phyloP scores from a whole-genome alignment of 1,140 invertebrate genomes.

The Leucophenga varia region DNA sequence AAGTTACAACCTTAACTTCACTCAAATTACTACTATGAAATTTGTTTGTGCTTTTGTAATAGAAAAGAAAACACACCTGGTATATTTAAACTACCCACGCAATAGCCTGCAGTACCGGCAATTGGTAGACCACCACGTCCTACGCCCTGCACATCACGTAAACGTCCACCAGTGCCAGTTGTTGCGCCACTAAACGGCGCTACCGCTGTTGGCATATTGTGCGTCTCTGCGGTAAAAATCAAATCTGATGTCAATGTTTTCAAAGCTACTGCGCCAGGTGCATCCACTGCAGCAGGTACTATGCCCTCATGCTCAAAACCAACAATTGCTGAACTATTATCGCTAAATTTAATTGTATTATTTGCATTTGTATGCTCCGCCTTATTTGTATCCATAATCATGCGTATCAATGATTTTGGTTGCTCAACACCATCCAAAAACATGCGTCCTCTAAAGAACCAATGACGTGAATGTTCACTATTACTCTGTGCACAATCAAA shows the following conservation, averaged over 20 bases:
- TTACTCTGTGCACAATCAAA: slow-evolving; percentile 99
- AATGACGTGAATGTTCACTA: slow-evolving; percentile 90
- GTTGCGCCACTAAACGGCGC: slow-evolving; percentile 94
- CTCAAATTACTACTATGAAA: too few species aligned
- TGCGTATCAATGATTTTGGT: slow-evolving; percentile 82
- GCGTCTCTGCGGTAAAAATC: slow-evolving; percentile 98
- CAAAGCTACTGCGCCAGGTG: slow-evolving; percentile 66
- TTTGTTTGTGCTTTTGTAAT: too few species aligned
- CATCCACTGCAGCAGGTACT: slow-evolving; percentile 62
- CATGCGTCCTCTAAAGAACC: slow-evolving; percentile 91
- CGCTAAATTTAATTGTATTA: slow-evolving; percentile 96
- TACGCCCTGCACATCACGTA: slow-evolving; percentile 92
- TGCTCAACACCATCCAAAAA: slow-evolving; percentile 79
- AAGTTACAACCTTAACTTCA: slow-evolving; percentile 8
- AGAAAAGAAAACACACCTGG: slow-evolving; percentile 77
- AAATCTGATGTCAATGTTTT: slow-evolving; percentile 74
- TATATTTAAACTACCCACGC: slow-evolving; percentile 88
- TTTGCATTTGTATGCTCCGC: slow-evolving; percentile 85
- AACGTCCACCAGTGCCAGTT: slow-evolving; percentile 92
- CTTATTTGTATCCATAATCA: slow-evolving; percentile 89
- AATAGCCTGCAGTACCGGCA: slow-evolving; percentile 95
- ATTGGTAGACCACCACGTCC: slow-evolving; percentile 90
- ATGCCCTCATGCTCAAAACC: slow-evolving; percentile 75
- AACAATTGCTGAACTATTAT: slow-evolving; percentile 94
- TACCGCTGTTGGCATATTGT: slow-evolving; percentile 97